phyloP scores from a whole-genome alignment of 2,888 invertebrate species.

The Ligdia adustata region DNA sequence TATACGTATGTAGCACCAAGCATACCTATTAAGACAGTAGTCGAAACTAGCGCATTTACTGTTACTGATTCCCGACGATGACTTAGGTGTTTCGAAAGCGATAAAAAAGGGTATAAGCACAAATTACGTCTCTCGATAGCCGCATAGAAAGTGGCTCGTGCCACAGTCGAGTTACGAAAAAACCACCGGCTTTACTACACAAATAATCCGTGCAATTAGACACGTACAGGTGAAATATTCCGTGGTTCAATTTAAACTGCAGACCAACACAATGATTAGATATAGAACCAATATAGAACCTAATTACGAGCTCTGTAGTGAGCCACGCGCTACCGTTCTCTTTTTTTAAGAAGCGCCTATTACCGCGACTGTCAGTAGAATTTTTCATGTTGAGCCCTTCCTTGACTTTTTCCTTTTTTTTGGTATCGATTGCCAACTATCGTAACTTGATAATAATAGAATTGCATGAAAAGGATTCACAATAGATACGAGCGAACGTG shows the following conservation, averaged over 20 bases:
- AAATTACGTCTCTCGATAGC: slow-evolving; percentile 67
- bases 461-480: slow-evolving; percentile 33
- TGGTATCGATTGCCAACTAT: slow-evolving; percentile 4
- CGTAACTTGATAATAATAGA: no score
- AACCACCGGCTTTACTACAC: slow-evolving; percentile 67
- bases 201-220: slow-evolving; percentile 79
- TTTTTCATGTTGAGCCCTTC: slow-evolving; percentile 20
- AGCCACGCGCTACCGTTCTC: slow-evolving; percentile 51
- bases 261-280: slow-evolving; percentile 60
- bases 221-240: slow-evolving; percentile 80
- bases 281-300: slow-evolving; percentile 62
- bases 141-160: slow-evolving; percentile 80
- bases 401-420: slow-evolving; percentile 17
- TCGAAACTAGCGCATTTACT: slow-evolving; percentile 53
- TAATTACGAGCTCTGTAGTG: slow-evolving; percentile 48
- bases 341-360: slow-evolving; percentile 51
- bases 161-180: slow-evolving; percentile 58
- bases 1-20: slow-evolving; percentile 7
- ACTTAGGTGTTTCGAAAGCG: slow-evolving; percentile 65
- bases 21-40: slow-evolving; percentile 34
- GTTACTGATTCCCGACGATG: slow-evolving; percentile 67
- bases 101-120: slow-evolving; percentile 70
- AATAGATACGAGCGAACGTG: slow-evolving; percentile 23
- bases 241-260: slow-evolving; percentile 71
- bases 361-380: slow-evolving; percentile 40